phyloP scores from a whole-genome alignment of 2,888 invertebrate genomes.

The Tenthredo scrophulariae region DNA sequence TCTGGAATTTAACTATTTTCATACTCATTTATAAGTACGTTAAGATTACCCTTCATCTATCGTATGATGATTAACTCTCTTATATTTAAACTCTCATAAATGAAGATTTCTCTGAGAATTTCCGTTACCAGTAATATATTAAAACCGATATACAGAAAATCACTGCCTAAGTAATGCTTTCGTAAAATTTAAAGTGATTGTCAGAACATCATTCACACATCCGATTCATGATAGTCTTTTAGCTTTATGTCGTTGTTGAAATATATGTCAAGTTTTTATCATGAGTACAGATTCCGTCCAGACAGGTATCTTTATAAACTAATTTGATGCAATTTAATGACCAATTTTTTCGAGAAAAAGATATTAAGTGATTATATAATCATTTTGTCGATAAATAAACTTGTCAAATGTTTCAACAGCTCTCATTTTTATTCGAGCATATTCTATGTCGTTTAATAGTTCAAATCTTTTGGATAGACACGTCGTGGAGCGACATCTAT shows the following conservation, averaged over 20 bases:
- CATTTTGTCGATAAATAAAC: conserved; percentile 1
- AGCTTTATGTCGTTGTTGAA: conserved; percentile 29
- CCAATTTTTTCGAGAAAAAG: background rate
- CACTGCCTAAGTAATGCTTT: background rate
- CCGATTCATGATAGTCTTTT: background rate
- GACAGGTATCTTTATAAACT: background rate
- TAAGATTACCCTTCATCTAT: conserved; percentile 45
- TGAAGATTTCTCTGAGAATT: background rate
- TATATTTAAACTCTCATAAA: background rate
- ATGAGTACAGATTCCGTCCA: background rate
- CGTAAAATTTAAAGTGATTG: background rate
- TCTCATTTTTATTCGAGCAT: conserved; percentile 28
- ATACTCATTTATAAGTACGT: background rate
- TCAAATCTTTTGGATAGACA: conserved; percentile 71
- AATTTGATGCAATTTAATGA: background rate
- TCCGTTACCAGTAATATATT: background rate
- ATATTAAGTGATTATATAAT: background rate
- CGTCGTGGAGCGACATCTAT: conserved; percentile 84
- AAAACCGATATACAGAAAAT: background rate
- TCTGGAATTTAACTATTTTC: background rate
- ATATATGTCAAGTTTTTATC: conserved; percentile 39
- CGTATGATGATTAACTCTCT: background rate
- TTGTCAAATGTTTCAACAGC: conserved; percentile 62
- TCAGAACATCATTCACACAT: background rate
- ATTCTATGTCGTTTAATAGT: conserved; percentile 67